Percentiles rank a stretch among this genome's conserved stretches.
phyloP scores from a whole-genome alignment of 1,140 invertebrate genomes.

The Pseudomyrmex concolor region DNA sequence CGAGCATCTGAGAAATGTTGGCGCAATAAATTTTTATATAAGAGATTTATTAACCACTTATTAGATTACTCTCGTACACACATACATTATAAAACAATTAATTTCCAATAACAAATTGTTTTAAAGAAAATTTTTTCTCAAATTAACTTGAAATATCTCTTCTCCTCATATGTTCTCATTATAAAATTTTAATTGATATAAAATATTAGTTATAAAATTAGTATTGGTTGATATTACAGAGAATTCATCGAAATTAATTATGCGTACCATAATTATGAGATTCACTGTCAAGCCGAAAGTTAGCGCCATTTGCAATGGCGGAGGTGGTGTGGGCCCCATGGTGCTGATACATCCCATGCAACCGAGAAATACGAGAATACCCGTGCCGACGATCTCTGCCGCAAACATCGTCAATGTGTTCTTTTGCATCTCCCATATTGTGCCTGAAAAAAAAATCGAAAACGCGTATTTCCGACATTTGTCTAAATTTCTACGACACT shows the following conservation, averaged over 20 bases:
- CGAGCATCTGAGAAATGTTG: constrained; percentile 86
- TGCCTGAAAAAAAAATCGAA: constrained; percentile 17
- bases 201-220: too few species aligned
- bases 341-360: constrained; percentile 88
- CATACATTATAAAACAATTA: too few species aligned
- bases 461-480: too few species aligned
- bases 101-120: too few species aligned
- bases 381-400: constrained; percentile 90
- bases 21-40: not conserved
- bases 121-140: too few species aligned
- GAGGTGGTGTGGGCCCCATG: constrained; percentile 75
- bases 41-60: not conserved
- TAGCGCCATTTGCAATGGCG: constrained; percentile 87
- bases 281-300: constrained; percentile 90
- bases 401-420: constrained; percentile 78
- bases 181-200: too few species aligned
- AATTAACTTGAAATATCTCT: too few species aligned
- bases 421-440: constrained; percentile 74
- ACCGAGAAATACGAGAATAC: constrained; percentile 90
- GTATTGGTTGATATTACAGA: too few species aligned
- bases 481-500: not conserved
- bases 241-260: not conserved
- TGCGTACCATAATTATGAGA: constrained; percentile 87
- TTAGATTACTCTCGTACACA: too few species aligned
- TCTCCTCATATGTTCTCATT: too few species aligned